These are phyloP conservation scores for Ascidia mentula DNA, from an alignment of 23 tunicate genomes.

Conservation along the genomic window DNA sequence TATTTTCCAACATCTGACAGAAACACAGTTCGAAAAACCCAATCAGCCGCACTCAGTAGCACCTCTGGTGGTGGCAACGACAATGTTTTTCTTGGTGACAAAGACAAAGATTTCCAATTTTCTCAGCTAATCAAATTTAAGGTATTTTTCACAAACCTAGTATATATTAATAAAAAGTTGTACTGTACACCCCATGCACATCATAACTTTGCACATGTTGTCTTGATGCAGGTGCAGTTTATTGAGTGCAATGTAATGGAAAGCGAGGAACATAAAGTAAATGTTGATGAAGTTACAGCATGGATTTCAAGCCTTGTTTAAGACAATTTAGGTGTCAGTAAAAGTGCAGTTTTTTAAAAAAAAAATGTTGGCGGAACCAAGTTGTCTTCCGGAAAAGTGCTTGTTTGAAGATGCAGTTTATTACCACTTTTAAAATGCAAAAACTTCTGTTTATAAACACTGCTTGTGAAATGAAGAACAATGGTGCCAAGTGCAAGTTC, in stretches of 20 bases:
- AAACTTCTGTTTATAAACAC: no score
- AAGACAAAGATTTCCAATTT: constrained; percentile 79
- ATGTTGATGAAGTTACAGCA: constrained; percentile 47
- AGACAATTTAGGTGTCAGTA: background rate
- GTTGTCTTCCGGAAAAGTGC: background rate
- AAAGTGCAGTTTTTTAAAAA: background rate
- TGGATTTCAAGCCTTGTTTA: constrained; percentile 41
- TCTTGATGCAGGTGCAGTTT: constrained; percentile 48
- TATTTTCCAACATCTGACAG: no score
- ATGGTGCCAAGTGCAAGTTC: no score
- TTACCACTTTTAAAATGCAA: no score
- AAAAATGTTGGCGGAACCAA: background rate
- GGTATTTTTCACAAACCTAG: constrained; percentile 14
- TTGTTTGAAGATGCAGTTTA: background rate
- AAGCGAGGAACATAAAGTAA: constrained; percentile 22
- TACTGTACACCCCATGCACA: background rate
- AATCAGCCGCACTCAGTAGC: constrained; percentile 76
- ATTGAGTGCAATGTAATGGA: constrained; percentile 56
- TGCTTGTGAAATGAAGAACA: no score
- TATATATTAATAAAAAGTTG: no score
- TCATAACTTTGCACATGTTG: background rate
- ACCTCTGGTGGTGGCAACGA: constrained; percentile 46
- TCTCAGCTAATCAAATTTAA: constrained; percentile 52
- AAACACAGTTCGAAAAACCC: constrained; percentile 82
- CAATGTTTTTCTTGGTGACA: constrained; percentile 51